Evolutionary conservation across 2,888 invertebrate species (phyloP).

Genomic region (Eupithecia pulchellata): DNA sequence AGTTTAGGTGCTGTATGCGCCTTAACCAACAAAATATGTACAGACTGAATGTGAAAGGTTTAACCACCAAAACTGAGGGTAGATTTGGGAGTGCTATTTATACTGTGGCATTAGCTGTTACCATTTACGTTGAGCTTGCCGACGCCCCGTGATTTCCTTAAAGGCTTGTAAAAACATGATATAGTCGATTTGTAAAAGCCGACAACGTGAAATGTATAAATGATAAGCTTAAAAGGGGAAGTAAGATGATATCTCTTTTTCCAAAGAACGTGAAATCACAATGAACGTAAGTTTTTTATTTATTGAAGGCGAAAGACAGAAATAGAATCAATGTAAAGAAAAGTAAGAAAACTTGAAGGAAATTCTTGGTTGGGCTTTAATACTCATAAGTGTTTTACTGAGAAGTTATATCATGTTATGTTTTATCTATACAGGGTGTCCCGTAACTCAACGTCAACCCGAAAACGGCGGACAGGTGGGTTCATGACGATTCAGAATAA

Average conservation of each 20-base stretch:
- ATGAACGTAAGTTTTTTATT: neutral
- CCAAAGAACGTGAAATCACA: neutral
- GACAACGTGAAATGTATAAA: constrained; percentile 12
- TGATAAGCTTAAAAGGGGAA: constrained; percentile 3
- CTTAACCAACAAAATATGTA: constrained; percentile 1
- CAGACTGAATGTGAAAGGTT: constrained; percentile 11
- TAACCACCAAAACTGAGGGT: constrained; percentile 11
- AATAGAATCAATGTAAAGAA: neutral
- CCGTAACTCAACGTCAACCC: no score
- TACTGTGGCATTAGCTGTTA: constrained; percentile 13
- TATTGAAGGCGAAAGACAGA: neutral
- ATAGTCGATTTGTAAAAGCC: constrained; percentile 15
- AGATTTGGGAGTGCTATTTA: constrained; percentile 8
- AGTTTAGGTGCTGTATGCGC: no score
- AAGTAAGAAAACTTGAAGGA: no score
- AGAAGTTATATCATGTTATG: no score
- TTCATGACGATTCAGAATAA: no score
- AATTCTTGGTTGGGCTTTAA: no score
- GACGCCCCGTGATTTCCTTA: constrained; percentile 15
- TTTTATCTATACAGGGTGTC: no score
- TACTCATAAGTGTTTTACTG: no score
- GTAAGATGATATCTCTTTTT: constrained; percentile 4
- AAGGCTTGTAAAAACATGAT: constrained; percentile 14
- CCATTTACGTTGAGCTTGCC: constrained; percentile 14
- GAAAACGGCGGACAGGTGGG: no score